Base-by-base conservation (phyloP, 2,888 invertebrate species). In the Resseliella maxima region DNA sequence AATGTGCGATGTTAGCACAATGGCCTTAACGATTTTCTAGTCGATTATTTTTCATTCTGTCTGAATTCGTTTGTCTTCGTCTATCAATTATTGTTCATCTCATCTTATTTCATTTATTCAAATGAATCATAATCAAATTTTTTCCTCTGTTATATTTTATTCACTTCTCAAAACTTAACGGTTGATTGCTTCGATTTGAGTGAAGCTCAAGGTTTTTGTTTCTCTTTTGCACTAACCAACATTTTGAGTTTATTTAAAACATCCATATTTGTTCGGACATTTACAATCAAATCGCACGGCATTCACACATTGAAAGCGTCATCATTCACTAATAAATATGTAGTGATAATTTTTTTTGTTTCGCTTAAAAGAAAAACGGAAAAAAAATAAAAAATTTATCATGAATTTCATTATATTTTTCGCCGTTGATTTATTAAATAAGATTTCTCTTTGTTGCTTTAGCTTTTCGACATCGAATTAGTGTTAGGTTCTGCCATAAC, bases 41-140 rank as follows among this genome's bases (percentile, higher is more conserved):
- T 72, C 72, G 12, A 2, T 24, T 5, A n/a, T 72, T 31, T 18
- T 27, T 12, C 31, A 0, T 35, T 72, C 2, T 72, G 2, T 6
- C 5, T 24, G 59, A 2, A n/a, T n/a, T n/a, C n/a, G n/a, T n/a
- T n/a, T 31, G 72, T 72, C 72, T 72, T 72, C 72, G 72, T 35
- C 46, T 50, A 72, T 15, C n/a, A 31, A 35, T 59, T 72, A 31
- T 72, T 72, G 59, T 59, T 31, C 72, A 72, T 72, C 72, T 72
- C n/a, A n/a, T n/a, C 15, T n/a, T 35, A 72, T 72, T 72, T 72
- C 72, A 72, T n/a, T n/a, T n/a, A n/a, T 72, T 72, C 72, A 72
- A 72, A 72, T 72, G 72, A 72, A 72, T 72, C 72, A 72, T 72
- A 72, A 72, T 72, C 72, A 72, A n/a, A n/a, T n/a, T n/a, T n/a